Conservation (phyloP, 2,113 vertebrate genomes). For the Gymnarchus niloticus region DNA sequence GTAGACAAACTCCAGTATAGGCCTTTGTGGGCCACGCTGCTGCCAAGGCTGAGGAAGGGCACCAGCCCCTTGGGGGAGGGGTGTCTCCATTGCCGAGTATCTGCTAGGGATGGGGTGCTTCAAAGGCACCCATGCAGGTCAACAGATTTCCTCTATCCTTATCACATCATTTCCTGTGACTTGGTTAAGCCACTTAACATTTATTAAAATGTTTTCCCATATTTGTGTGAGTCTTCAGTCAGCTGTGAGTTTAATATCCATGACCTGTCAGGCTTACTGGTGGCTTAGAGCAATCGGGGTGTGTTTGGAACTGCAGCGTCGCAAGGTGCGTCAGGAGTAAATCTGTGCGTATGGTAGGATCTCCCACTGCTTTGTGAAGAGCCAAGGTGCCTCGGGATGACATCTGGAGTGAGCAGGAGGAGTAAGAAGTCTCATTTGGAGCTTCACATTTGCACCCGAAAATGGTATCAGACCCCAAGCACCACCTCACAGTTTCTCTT, state of each 20-base stretch:
- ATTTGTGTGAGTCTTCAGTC: no score
- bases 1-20: not conserved
- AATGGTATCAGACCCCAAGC: no score
- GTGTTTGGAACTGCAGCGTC: not conserved
- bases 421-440: not conserved
- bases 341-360: not conserved
- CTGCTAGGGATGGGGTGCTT: no score
- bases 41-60: not conserved
- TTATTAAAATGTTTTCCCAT: no score
- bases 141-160: not conserved
- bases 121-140: not conserved
- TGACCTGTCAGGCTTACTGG: not conserved
- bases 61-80: no score
- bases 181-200: not conserved
- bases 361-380: not conserved
- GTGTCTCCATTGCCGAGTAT: no score
- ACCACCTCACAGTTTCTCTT: no score
- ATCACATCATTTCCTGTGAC: not conserved
- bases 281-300: not conserved
- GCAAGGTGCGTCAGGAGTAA: not conserved
- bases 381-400: no score
- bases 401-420: not conserved
- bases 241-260: not conserved
- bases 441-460: no score
- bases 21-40: not conserved